Evolutionary conservation across 1,140 invertebrate genomes (phyloP).

Genomic region (Pogonomyrmex californicus): DNA sequence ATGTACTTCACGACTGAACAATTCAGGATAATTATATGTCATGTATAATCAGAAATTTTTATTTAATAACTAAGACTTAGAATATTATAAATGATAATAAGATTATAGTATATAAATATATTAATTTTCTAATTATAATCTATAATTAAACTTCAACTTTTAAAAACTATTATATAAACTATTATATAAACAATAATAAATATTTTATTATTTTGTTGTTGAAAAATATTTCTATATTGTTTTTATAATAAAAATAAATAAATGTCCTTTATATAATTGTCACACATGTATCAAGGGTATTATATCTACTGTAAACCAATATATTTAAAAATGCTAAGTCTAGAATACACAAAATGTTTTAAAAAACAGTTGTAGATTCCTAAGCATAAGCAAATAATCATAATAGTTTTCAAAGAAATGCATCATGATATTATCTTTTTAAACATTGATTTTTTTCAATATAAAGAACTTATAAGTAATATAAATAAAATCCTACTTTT

Average conservation of each 20-base stretch:
- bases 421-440: background rate
- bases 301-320: constrained; percentile 14
- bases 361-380: background rate
- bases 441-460: background rate
- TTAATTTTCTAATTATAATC: background rate
- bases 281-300: background rate
- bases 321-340: background rate
- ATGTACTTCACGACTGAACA: background rate
- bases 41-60: background rate
- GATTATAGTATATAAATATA: background rate
- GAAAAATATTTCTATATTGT: background rate
- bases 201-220: background rate
- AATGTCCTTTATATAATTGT: background rate
- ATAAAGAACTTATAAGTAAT: background rate
- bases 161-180: background rate
- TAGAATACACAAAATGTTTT: constrained; percentile 4
- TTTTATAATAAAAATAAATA: constrained; percentile 1
- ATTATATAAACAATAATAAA: too few relatives aligned
- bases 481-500: too few relatives aligned
- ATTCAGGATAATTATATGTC: background rate
- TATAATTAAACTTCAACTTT: background rate
- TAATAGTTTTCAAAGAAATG: background rate
- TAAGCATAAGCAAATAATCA: background rate
- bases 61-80: background rate
- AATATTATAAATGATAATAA: background rate